phyloP scores from a whole-genome alignment of 2,797 vertebrate species.

The Thripadectes ignobilis region DNA sequence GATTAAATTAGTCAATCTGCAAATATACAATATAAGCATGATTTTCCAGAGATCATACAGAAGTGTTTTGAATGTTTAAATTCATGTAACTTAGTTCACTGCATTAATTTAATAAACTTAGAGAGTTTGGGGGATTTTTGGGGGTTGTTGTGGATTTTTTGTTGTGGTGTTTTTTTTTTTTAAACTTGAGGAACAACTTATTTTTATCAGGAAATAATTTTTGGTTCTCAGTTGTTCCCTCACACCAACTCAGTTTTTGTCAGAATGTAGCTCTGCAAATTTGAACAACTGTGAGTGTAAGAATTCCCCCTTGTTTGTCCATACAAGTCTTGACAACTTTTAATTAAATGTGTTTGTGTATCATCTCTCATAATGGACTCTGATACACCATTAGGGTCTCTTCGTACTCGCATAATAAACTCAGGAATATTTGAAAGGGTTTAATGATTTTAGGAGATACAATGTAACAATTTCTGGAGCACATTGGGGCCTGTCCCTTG shows the following conservation, averaged over 20 bases:
- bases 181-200: background rate
- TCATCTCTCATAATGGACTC: background rate
- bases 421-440: background rate
- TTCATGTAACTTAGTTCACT: background rate
- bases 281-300: background rate
- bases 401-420: background rate
- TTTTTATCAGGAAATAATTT: background rate
- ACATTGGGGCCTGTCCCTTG: background rate
- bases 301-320: background rate
- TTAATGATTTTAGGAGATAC: background rate
- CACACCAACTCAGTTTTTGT: background rate
- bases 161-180: background rate
- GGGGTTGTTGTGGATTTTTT: background rate
- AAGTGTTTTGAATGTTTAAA: background rate
- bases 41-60: background rate
- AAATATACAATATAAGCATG: background rate
- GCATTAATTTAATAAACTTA: background rate
- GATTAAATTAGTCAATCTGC: background rate
- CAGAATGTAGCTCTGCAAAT: background rate
- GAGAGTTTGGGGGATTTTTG: background rate
- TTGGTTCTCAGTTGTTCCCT: background rate
- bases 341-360: constrained; percentile 25
- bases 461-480: background rate
- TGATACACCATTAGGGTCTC: background rate
- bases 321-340: background rate